These are phyloP conservation scores for Parapsyche elsis DNA, from an alignment of 1,140 invertebrate genomes.

Conservation along the genomic window DNA sequence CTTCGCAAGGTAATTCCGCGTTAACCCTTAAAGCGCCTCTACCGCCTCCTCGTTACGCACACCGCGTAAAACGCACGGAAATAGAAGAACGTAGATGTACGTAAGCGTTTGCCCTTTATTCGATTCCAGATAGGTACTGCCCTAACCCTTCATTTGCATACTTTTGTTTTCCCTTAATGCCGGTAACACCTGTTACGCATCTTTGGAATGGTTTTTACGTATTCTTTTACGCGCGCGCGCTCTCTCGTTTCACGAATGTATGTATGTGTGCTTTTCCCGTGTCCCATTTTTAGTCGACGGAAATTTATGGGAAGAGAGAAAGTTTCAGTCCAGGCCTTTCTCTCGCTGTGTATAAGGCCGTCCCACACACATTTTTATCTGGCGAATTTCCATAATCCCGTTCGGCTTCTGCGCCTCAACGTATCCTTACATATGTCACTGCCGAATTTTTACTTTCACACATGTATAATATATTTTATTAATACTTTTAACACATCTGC, in stretches of 20 bases:
- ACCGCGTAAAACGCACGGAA: too few species aligned
- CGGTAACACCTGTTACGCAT: neutral
- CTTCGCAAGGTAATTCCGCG: too few species aligned
- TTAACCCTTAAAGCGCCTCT: too few species aligned
- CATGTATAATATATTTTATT: too few species aligned
- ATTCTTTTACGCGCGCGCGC: neutral
- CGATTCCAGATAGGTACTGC: neutral
- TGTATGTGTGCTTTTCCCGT: neutral
- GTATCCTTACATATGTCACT: neutral
- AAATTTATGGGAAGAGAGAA: slow-evolving; percentile 30
- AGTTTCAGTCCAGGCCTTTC: slow-evolving; percentile 38
- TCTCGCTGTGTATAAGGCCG: slow-evolving; percentile 9
- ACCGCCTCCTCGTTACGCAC: too few species aligned
- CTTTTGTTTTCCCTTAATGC: neutral
- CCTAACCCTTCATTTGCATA: slow-evolving; percentile 3
- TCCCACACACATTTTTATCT: neutral
- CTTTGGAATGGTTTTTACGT: neutral
- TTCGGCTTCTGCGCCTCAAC: neutral
- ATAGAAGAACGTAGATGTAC: too few species aligned
- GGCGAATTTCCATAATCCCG: slow-evolving; percentile 41
- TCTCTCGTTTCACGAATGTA: neutral
- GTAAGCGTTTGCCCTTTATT: neutral
- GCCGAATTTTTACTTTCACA: too few species aligned
- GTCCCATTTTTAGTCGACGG: slow-evolving; percentile 15
- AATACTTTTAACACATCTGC: too few species aligned